Evolutionary conservation across 2,888 invertebrate species (phyloP), one percentile per base, ranked within the genome.

Genomic region (Lasioglossum oenotherae): DNA sequence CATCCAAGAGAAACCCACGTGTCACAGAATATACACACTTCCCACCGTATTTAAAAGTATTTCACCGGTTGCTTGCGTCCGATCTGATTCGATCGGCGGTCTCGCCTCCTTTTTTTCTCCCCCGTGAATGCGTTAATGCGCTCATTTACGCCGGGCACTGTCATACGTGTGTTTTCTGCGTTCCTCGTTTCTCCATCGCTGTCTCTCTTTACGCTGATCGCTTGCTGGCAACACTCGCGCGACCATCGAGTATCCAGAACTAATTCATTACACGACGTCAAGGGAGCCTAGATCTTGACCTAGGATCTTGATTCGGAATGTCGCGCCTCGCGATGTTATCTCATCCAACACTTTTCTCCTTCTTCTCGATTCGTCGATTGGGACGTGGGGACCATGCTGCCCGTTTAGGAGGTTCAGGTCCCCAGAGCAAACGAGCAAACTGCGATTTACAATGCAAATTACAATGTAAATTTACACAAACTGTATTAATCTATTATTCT

Each of bases 221-320:
- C 23, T 31, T 27, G 31, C 0, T 69, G 19, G 31, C 4, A 38
- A 10, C 31, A 10, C 67, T 23, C 67, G 35, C 27, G 38, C 19
- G 69, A 4, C 49, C 53, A 12, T 31, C 69, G 79, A 10, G n/a
- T 19, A 41, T 23, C 46, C 16, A n/a, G 19, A 19, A 38, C 31
- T 53, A 38, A 80, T 80, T 75, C 57, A 57, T 80, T 67, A 73
- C 31, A 23, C 41, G 64, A 44, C 77, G 60, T 53, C 41, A 16
- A n/a, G n/a, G 10, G 38, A 6, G 16, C 8, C 60, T 10, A 71
- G 46, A 44, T 57, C n/a, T n/a, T n/a, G n/a, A n/a, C n/a, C n/a
- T n/a, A n/a, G 69, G n/a, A 46, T 60, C 57, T 38, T 16, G 38
- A 4, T 49, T 27, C 73, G 41, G 69, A 46, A 57, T 41, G n/a